Percentiles rank a stretch among this genome's conserved stretches.
These are phyloP conservation scores for Ryuthela nishihirai DNA, from an alignment of 2,888 invertebrate genomes.

Conservation along the genomic window DNA sequence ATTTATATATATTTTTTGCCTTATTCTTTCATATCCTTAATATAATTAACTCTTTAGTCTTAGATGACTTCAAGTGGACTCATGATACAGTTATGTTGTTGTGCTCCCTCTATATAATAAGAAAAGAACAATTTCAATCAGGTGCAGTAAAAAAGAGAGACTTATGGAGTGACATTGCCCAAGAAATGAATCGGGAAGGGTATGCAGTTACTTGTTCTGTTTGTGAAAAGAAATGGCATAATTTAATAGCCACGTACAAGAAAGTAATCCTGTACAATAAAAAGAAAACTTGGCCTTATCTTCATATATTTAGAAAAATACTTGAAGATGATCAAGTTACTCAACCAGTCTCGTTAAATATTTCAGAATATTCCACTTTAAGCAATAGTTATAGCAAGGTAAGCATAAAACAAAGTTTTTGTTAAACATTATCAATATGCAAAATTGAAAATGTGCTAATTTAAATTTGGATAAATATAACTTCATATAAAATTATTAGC, in stretches of 20 bases:
- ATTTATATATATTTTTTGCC: too few species aligned
- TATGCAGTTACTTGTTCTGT: constrained; percentile 7
- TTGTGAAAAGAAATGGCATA: constrained; percentile 22
- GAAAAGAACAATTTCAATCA: constrained; percentile 17
- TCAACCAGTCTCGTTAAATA: neutral
- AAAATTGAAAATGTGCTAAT: too few species aligned
- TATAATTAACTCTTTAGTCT: too few species aligned
- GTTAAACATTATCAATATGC: too few species aligned
- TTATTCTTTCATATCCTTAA: too few species aligned
- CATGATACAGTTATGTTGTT: constrained; percentile 14
- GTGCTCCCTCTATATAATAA: constrained; percentile 6
- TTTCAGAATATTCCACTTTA: constrained; percentile 3
- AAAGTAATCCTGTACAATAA: constrained; percentile 9
- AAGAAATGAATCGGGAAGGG: constrained; percentile 9
- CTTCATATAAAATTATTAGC: too few species aligned
- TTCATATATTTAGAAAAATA: constrained; percentile 7
- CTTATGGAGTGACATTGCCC: constrained; percentile 12
- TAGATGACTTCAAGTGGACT: constrained; percentile 15
- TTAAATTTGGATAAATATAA: too few species aligned
- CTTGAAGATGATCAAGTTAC: constrained; percentile 8
- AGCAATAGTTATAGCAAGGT: constrained; percentile 2
- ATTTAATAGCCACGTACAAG: constrained; percentile 9
- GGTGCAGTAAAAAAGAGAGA: constrained; percentile 15
- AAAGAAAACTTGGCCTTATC: constrained; percentile 13
- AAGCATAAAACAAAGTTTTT: too few species aligned